phyloP scores from a whole-genome alignment of 2,888 invertebrate genomes.

The Strigamia transsilvanica region DNA sequence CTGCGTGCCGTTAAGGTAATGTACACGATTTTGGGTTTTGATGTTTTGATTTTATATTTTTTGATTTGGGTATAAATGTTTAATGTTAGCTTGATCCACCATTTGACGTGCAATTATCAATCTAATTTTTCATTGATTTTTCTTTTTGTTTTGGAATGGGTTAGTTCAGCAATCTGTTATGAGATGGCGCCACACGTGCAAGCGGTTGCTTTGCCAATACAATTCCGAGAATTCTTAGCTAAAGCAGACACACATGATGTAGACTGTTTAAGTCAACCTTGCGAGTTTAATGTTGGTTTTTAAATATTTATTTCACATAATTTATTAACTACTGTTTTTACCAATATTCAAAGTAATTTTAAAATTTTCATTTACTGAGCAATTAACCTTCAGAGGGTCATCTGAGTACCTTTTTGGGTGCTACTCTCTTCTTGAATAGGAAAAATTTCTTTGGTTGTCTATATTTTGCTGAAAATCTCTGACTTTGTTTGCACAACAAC shows the following conservation, averaged over 20 bases:
- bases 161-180: neutral
- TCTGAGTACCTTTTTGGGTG: no score
- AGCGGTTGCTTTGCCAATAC: neutral
- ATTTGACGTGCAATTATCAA: neutral
- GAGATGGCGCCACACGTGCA: constrained; percentile 32
- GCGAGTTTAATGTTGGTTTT: no score
- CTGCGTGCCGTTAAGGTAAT: constrained; percentile 18
- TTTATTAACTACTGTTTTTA: no score
- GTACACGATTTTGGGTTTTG: constrained; percentile 7
- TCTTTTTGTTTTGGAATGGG: neutral
- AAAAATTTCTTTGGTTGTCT: no score
- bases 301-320: no score
- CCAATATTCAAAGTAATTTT: no score
- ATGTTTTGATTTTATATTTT: constrained; percentile 20
- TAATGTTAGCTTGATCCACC: constrained; percentile 19
- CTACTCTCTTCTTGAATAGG: no score
- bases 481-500: no score
- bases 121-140: neutral
- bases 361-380: no score
- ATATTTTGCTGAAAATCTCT: no score
- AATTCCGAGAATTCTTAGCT: neutral
- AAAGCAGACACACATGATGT: neutral
- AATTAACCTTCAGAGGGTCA: no score
- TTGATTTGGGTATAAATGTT: neutral
- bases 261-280: no score